Conservation (phyloP, 23 tunicate species). For the Oikopleura vanhoeffeni region DNA sequence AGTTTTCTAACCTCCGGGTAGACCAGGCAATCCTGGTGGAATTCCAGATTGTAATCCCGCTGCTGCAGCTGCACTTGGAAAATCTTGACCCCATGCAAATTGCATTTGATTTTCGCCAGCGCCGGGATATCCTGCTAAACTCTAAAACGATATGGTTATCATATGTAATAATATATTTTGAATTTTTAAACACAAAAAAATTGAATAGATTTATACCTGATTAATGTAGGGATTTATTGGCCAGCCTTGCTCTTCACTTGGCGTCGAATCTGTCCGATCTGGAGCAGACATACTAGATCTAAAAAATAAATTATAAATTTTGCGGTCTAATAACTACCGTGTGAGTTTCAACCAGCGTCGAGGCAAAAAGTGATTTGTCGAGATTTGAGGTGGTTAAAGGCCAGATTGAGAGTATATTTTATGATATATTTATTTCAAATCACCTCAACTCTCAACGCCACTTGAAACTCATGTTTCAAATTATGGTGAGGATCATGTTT, state of each 20-base stretch:
- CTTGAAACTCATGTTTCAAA: too few relatives aligned
- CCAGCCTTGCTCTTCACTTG: neutral
- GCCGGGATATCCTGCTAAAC: neutral
- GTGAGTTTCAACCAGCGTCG: too few relatives aligned
- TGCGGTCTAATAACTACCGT: neutral
- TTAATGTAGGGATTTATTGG: neutral
- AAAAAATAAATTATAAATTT: neutral
- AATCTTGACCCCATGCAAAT: slow-evolving; percentile 15
- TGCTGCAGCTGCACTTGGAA: neutral
- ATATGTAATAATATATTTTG: too few relatives aligned
- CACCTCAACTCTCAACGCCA: too few relatives aligned
- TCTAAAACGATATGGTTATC: neutral
- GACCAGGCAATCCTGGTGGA: neutral
- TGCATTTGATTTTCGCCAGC: neutral
- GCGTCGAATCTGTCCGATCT: neutral
- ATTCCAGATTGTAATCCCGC: neutral
- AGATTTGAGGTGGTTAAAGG: too few relatives aligned
- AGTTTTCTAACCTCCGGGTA: neutral
- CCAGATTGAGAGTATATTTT: too few relatives aligned
- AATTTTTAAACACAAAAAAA: too few relatives aligned
- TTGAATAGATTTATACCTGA: neutral
- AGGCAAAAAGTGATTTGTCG: too few relatives aligned
- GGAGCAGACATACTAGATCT: neutral
- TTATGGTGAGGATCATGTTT: too few relatives aligned
- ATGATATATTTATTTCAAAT: too few relatives aligned